These are phyloP conservation scores for Dolichomitus sp. DNA, from an alignment of 2,888 invertebrate genomes.

Conservation along the genomic window DNA sequence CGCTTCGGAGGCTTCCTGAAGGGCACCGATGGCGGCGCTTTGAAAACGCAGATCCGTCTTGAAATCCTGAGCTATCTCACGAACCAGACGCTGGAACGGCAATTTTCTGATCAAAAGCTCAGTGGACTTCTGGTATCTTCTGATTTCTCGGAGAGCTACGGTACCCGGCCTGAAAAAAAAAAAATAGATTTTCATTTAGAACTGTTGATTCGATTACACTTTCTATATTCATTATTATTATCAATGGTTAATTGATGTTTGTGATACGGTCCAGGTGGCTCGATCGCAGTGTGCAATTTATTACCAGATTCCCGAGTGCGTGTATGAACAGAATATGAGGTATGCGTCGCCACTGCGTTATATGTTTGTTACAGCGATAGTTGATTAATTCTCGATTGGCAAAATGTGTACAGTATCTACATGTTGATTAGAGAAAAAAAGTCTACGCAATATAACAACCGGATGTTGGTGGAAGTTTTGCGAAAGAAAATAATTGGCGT, in stretches of 20 bases:
- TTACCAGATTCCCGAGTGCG: constrained; percentile 43
- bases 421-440: constrained; percentile 18
- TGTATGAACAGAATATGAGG: background rate
- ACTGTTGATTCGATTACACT: background rate
- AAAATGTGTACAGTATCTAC: constrained; percentile 27
- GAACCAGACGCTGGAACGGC: constrained; percentile 97
- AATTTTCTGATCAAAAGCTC: constrained; percentile 98
- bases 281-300: constrained; percentile 50
- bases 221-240: constrained; percentile 7
- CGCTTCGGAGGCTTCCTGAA: constrained; percentile 96
- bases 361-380: constrained; percentile 20
- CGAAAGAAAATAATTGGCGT: constrained; percentile 61
- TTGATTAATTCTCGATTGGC: constrained; percentile 57
- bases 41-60: constrained; percentile 98
- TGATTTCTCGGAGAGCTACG: constrained; percentile 98
- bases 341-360: background rate
- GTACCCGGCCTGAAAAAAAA: constrained; percentile 92
- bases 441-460: constrained; percentile 21
- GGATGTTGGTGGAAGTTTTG: constrained; percentile 52
- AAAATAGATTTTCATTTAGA: too few species aligned
- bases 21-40: constrained; percentile 97
- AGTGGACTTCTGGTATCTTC: constrained; percentile 98
- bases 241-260: constrained; percentile 44
- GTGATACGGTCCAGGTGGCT: constrained; percentile 52
- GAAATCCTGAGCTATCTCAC: constrained; percentile 99